Evolutionary conservation across 2,888 invertebrate genomes (phyloP), one percentile per base, ranked within the genome.

Genomic region (Chrysolina americana): DNA sequence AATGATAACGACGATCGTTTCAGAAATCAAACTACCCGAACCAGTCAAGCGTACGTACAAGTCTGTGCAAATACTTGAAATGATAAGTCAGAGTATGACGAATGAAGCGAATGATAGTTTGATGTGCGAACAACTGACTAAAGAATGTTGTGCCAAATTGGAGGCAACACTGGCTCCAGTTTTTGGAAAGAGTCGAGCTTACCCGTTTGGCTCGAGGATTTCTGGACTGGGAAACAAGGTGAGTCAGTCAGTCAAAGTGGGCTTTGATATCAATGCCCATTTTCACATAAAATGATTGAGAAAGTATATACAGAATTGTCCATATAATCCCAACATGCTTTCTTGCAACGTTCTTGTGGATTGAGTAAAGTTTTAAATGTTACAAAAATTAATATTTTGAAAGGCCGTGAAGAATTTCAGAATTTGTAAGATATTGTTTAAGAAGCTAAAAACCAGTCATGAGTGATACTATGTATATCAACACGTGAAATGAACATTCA

Each of bases 181-280:
- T n/a, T 87, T 83, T 78, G 81, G 81, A 0, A 71, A 84, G 15
- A 85, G 89, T 62, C 89, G 89, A 79, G 87, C 89, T 8, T 88
- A 90, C 83, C 88, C 89, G n/a, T 93, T 92, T 84, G 93, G 93
- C 9, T 92, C 92, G 0, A 88, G 92, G 56, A 85, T 90, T 1
- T 89, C 90, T 28, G 91, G 91, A 2, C 84, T 92, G 41, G 91
- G 89, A 8, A 88, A 86, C 23, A 79, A 83, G 36, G 88, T 86
- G 70, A 73, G 76, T 77, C 19, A 68, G 74, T 44, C 10, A 70
- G 56, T 19, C 13, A 53, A 17, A 21, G 44, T 44, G 3, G 9
- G 19, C 19, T 53, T 53, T 53, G 0, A 19, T 21, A 8, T 2
- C 3, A 10, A 17, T 53, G 4, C 19, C 21, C 19, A 11, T 53